Conservation (phyloP, 2,113 vertebrate genomes). For the Paracanthobrama guichenoti region DNA sequence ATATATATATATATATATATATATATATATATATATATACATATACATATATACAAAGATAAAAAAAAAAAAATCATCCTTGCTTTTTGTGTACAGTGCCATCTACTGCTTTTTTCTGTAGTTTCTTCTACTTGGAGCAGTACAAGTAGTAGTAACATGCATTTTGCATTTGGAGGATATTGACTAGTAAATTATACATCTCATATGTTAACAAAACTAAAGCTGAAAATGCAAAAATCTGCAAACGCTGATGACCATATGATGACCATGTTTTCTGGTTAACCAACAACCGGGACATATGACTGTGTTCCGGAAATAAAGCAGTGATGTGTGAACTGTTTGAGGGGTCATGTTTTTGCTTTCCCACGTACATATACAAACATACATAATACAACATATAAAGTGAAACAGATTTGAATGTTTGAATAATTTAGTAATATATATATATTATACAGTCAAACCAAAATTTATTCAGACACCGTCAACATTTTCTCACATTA, state of each 20-base stretch:
- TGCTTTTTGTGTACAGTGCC: not conserved
- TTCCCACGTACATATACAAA: too few relatives aligned
- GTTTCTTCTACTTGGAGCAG: not conserved
- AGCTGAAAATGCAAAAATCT: not conserved
- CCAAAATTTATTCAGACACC: too few relatives aligned
- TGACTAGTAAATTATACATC: not conserved
- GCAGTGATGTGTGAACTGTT: not conserved
- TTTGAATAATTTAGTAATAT: too few relatives aligned
- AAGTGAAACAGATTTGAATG: not conserved
- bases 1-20: too few relatives aligned
- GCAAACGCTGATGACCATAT: not conserved
- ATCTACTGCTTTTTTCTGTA: not conserved
- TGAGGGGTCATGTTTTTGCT: not conserved
- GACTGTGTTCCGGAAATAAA: slow-evolving; percentile 3
- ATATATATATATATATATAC: too few relatives aligned
- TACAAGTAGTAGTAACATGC: not conserved
- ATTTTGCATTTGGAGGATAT: not conserved
- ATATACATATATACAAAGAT: too few relatives aligned
- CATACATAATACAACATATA: not conserved
- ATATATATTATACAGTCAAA: not conserved
- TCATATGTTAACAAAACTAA: not conserved
- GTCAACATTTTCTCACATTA: too few relatives aligned
- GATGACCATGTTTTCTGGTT: not conserved
- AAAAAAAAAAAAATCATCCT: not conserved
- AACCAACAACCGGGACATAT: not conserved